Base-by-base conservation (phyloP, 2,113 vertebrate species). In the Thamnaconus septentrionalis region DNA sequence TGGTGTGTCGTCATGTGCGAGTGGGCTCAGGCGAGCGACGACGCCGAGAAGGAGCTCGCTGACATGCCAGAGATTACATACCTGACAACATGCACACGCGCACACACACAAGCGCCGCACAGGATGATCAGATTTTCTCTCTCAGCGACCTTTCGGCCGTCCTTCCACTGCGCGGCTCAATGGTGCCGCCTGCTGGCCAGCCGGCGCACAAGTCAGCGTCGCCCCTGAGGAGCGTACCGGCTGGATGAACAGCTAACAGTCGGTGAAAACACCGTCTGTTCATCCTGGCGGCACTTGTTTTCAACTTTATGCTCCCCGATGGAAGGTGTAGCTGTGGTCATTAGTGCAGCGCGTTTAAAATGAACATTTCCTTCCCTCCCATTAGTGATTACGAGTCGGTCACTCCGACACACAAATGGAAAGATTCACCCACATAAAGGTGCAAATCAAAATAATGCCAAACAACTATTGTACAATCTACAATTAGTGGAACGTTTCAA, bases 111-210 rank as follows among this genome's bases (percentile, higher is more conserved):
- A 42, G 45, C 42, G 7, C n/a, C 4, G 49, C 18, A 41, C 41
- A 49, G 53, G 8, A 12, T 6, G 41, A 53, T 10, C 3, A 47
- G 18, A 40, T 2, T n/a, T 40, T 9, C 44, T 0, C 6, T 10
- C 3, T n/a, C 0, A 18, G 47, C 11, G 41, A 8, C 52, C 39
- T 0, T 0, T 50, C 54, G 18, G 18, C 18, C 18, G 18, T 31
- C 18, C 18, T 31, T 31, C 18, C 18, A 31, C 18, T 31, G 18
- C 52, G 4, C 69, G 84, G 86, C 59, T 64, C 66, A 66, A 76
- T 63, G 59, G 74, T 84, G 73, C 83, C 0, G 59, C 80, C 90
- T 83, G 70, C 63, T 88, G 88, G 75, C 4, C 50, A 48, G 1
- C 7, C 3, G 0, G 7, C 2, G 10, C 8, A 58, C 58, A 0